Conservation (phyloP, 2,113 vertebrate species). For the Spea multiplicata region DNA sequence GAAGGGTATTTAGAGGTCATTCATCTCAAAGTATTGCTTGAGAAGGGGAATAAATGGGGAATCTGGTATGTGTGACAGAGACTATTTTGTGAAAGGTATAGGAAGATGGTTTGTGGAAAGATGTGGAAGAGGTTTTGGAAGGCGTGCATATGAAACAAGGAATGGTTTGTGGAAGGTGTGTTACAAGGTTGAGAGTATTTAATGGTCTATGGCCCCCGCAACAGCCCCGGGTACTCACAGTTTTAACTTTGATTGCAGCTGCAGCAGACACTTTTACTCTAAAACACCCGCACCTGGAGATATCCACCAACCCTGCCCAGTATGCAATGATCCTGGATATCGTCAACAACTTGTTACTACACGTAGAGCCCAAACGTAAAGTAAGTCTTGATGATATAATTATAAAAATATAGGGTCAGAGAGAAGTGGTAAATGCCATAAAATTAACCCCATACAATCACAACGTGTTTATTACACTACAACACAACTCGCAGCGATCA, state of each 20-base stretch:
- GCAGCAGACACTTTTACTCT: conserved; percentile 97
- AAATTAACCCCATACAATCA: no score
- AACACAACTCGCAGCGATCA: no score
- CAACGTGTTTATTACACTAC: no score
- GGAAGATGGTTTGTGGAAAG: no score
- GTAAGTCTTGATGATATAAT: conserved; percentile 55
- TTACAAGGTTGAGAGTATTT: not conserved
- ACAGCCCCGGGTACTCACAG: not conserved
- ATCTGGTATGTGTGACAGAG: not conserved
- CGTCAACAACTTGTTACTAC: conserved; percentile 92
- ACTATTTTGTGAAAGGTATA: not conserved
- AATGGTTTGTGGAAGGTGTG: not conserved
- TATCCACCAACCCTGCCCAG: conserved; percentile 95
- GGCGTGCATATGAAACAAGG: not conserved
- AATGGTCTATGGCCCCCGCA: no score
- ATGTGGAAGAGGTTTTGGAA: not conserved
- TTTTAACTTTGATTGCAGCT: conserved; percentile 61
- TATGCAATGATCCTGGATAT: conserved; percentile 99
- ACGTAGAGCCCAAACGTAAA: conserved; percentile 95
- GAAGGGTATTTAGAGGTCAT: no score
- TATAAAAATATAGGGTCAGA: no score
- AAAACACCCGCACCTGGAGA: conserved; percentile 96
- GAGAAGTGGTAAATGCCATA: no score
- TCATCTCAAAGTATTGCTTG: no score
- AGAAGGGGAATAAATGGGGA: not conserved